Conservation (phyloP, 2,113 vertebrate genomes). For the Theristicus caerulescens region DNA sequence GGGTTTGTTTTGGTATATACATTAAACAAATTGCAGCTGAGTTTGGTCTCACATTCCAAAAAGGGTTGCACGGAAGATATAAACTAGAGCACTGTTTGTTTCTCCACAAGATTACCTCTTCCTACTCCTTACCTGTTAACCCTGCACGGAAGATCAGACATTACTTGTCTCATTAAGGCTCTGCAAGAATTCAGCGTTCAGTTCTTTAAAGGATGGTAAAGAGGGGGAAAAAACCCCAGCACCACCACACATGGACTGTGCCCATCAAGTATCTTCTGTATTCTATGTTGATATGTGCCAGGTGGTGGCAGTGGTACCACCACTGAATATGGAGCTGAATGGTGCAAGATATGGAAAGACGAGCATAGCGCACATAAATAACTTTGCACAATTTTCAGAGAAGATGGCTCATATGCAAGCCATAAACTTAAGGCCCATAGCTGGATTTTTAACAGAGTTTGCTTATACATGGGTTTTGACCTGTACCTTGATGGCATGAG, state of each 20-base stretch:
- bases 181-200: not conserved
- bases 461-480: not conserved
- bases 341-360: not conserved
- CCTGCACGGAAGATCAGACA: not conserved
- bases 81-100: not conserved
- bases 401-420: not conserved
- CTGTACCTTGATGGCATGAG: not conserved
- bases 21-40: not conserved
- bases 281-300: not conserved
- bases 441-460: not conserved
- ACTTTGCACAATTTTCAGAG: not conserved
- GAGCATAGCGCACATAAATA: not conserved
- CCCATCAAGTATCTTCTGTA: not conserved
- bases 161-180: not conserved
- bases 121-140: not conserved
- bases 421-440: not conserved
- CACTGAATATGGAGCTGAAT: not conserved
- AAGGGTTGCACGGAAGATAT: not conserved
- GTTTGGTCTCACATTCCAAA: not conserved
- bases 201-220: not conserved
- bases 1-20: not conserved
- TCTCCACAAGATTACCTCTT: not conserved
- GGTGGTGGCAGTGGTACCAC: not conserved
- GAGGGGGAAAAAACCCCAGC: accelerated
- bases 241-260: conserved; percentile 30